Evolutionary conservation across 2,797 vertebrate genomes (phyloP).

Genomic region (Takifugu rubripes): DNA sequence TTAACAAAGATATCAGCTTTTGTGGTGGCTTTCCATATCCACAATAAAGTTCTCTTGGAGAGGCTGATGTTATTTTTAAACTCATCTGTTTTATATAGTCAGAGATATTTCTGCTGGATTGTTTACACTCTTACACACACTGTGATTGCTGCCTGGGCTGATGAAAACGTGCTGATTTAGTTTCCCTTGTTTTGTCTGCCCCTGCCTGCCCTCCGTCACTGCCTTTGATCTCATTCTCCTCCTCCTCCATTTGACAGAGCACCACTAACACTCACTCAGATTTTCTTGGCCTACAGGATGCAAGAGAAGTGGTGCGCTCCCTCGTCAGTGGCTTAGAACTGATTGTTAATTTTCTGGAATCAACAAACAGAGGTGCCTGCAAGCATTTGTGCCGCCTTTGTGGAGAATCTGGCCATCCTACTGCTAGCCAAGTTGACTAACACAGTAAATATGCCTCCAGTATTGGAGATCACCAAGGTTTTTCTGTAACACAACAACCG

Average conservation of each 20-base stretch:
- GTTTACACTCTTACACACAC: conserved; percentile 16
- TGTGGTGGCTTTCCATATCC: conserved; percentile 10
- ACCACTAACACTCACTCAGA: conserved; percentile 11
- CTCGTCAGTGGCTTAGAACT: conserved; percentile 91
- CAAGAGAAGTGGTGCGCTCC: conserved; percentile 90
- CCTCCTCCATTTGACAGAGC: too few species aligned
- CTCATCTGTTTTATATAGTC: conserved; percentile 16
- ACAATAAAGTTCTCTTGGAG: conserved; percentile 1
- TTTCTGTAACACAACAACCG: neutral
- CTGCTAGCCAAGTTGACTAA: conserved; percentile 86
- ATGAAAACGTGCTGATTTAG: conserved; percentile 26
- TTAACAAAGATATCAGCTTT: conserved; percentile 34
- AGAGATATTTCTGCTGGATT: conserved; percentile 7
- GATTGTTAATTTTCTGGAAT: conserved; percentile 89
- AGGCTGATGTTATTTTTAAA: conserved; percentile 14
- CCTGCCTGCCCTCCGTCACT: too few species aligned
- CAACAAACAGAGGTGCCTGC: conserved; percentile 87
- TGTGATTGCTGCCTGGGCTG: conserved; percentile 21
- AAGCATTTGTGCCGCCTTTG: conserved; percentile 88
- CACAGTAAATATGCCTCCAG: conserved; percentile 75
- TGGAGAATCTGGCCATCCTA: conserved; percentile 90
- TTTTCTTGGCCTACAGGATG: conserved; percentile 77
- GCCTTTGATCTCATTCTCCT: conserved; percentile 9
- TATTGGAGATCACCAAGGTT: neutral
- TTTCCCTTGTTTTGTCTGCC: too few species aligned